phyloP scores from a whole-genome alignment of 2,113 vertebrate genomes.

The Micromys minutus region DNA sequence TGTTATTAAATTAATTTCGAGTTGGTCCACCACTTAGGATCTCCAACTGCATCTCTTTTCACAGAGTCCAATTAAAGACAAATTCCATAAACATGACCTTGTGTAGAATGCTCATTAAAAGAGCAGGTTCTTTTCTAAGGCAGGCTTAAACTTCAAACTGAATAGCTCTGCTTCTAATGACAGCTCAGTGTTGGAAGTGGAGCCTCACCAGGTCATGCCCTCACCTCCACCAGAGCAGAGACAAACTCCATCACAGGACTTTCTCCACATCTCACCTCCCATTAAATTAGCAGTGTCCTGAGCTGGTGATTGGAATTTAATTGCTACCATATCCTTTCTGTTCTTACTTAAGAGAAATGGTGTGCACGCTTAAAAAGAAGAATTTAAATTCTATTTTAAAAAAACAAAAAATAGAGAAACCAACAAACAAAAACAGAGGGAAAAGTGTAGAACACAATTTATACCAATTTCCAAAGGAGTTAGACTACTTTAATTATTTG shows the following conservation, averaged over 20 bases:
- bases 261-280: constrained; percentile 7
- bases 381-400: constrained; percentile 7
- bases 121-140: constrained; percentile 78
- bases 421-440: not conserved
- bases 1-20: constrained; percentile 68
- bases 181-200: constrained; percentile 77
- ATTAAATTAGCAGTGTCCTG: constrained; percentile 73
- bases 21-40: constrained; percentile 67
- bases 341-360: constrained; percentile 16
- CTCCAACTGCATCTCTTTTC: constrained; percentile 58
- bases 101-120: constrained; percentile 80
- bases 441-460: not conserved
- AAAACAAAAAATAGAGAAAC: not conserved
- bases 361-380: not conserved
- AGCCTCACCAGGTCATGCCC: constrained; percentile 79
- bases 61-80: constrained; percentile 79
- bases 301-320: constrained; percentile 75
- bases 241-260: constrained; percentile 67
- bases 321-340: constrained; percentile 77
- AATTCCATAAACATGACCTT: constrained; percentile 83
- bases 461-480: constrained; percentile 26
- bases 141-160: constrained; percentile 80
- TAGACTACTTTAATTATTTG: not conserved
- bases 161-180: constrained; percentile 78
- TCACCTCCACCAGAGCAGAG: constrained; percentile 58